These are phyloP conservation scores for Aptenodytes forsteri DNA, from an alignment of 2,113 vertebrate genomes.

Conservation along the genomic window DNA sequence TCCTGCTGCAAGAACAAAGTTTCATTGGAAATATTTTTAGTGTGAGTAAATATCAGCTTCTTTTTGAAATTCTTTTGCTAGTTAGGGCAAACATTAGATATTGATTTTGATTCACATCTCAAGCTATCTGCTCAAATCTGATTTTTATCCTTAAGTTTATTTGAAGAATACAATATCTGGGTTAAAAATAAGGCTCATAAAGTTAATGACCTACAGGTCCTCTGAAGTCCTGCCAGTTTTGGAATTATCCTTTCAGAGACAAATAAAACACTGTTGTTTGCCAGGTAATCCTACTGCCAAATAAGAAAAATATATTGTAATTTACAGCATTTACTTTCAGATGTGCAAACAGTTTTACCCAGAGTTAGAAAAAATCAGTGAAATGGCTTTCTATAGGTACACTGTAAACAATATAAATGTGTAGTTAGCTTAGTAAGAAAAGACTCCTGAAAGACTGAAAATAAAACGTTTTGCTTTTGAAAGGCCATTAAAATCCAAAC, in stretches of 20 bases:
- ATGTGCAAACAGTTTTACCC: neutral
- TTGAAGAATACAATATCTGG: neutral
- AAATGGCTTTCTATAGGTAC: neutral
- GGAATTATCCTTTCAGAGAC: neutral
- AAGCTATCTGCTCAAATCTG: neutral
- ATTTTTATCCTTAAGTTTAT: neutral
- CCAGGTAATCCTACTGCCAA: neutral
- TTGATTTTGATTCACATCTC: neutral
- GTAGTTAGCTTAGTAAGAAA: neutral
- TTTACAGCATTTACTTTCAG: neutral
- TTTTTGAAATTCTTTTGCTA: neutral
- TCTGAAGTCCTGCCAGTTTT: neutral
- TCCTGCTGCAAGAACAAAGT: neutral
- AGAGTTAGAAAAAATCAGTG: neutral
- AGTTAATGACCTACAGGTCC: neutral
- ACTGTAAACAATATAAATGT: neutral
- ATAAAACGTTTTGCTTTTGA: neutral
- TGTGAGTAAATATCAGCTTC: neutral
- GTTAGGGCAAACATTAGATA: neutral
- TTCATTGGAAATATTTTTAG: neutral
- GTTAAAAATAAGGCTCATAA: neutral
- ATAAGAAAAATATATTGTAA: neutral
- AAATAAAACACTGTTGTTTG: neutral
- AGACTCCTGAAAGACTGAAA: neutral
- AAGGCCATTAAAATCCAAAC: neutral